These are phyloP conservation scores for Paraescarpia echinospica DNA, from an alignment of 1,140 invertebrate genomes.

Conservation along the genomic window DNA sequence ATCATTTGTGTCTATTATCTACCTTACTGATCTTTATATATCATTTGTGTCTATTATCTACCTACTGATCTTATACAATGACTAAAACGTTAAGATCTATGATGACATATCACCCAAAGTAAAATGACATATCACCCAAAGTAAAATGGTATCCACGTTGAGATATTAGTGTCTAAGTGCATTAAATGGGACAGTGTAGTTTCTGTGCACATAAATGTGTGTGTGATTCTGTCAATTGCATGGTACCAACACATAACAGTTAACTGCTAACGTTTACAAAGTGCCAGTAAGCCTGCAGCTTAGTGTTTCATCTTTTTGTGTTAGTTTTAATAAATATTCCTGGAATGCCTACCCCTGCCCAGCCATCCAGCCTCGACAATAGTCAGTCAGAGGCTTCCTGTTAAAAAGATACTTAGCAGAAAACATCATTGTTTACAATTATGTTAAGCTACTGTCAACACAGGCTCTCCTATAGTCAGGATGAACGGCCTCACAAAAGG, in stretches of 20 bases:
- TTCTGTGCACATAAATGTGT: background rate
- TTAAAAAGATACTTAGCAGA: background rate
- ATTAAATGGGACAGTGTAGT: background rate
- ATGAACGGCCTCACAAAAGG: background rate
- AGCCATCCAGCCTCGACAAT: background rate
- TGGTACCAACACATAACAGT: background rate
- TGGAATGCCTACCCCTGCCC: background rate
- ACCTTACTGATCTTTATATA: too few relatives aligned
- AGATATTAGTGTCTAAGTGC: too few relatives aligned
- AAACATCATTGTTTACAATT: background rate
- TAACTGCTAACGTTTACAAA: background rate
- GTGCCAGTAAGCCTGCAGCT: background rate
- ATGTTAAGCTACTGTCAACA: background rate
- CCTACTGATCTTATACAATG: too few relatives aligned
- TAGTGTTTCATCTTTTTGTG: slow-evolving; percentile 6
- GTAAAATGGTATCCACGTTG: too few relatives aligned
- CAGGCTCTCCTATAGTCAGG: background rate
- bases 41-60: too few relatives aligned
- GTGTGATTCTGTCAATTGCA: background rate
- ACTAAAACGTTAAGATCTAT: too few relatives aligned
- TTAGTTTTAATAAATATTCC: background rate
- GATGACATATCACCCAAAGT: too few relatives aligned
- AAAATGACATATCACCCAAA: too few relatives aligned
- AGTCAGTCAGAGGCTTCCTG: background rate
- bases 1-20: too few relatives aligned